Evolutionary conservation across 2,113 vertebrate genomes (phyloP).

Genomic region (Sprattus sprattus): DNA sequence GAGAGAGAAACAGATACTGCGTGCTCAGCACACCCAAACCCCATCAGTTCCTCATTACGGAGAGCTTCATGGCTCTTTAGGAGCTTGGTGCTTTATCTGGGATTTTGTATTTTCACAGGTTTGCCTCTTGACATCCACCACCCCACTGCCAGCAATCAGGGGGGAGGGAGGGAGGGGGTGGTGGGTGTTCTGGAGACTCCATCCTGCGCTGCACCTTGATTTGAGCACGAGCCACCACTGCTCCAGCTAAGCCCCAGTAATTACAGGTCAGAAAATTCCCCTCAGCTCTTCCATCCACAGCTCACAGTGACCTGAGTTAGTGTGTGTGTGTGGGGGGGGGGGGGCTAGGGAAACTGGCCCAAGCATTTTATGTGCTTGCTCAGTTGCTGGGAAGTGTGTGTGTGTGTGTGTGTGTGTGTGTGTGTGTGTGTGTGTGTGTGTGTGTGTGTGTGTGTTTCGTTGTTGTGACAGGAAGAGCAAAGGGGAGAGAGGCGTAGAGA

Average conservation of each 20-base stretch:
- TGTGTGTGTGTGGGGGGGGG: background rate
- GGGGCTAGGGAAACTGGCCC: background rate
- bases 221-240: conserved; percentile 60
- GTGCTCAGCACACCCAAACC: conserved; percentile 61
- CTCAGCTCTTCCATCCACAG: conserved; percentile 44
- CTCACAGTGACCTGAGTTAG: conserved; percentile 57
- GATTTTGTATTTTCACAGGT: conserved; percentile 70
- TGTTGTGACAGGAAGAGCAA: background rate
- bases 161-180: conserved; percentile 38
- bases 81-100: conserved; percentile 69
- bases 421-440: conserved; percentile 32
- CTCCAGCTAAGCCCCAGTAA: conserved; percentile 63
- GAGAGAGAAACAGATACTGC: conserved; percentile 30
- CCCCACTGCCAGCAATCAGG: conserved; percentile 67
- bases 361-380: conserved; percentile 37
- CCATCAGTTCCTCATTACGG: conserved; percentile 72
- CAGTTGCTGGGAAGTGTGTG: conserved; percentile 43
- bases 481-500: background rate
- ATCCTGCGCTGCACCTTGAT: conserved; percentile 64
- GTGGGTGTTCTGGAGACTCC: background rate
- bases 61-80: conserved; percentile 67
- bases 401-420: conserved; percentile 39
- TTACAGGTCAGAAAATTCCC: conserved; percentile 65
- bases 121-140: conserved; percentile 65
- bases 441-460: conserved; percentile 8